phyloP scores from a whole-genome alignment of 2,113 vertebrate species.

The Anarrhichthys ocellatus region DNA sequence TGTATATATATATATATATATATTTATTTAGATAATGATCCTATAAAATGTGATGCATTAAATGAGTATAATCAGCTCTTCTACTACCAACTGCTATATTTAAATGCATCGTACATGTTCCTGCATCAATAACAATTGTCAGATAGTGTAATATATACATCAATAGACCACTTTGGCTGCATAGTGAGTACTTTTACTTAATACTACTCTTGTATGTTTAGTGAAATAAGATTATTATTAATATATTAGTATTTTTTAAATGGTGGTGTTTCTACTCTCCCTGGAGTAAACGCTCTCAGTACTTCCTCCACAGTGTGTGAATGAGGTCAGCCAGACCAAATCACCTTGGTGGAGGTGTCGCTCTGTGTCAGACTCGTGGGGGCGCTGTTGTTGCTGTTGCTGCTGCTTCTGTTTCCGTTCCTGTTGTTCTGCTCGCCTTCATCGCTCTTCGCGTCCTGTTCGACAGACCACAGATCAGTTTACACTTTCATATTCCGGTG shows the following conservation, averaged over 20 bases:
- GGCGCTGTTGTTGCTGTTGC: slow-evolving; percentile 13
- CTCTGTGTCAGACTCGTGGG: slow-evolving; percentile 38
- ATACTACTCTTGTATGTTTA: not conserved
- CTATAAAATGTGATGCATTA: too few species aligned
- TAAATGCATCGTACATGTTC: not conserved
- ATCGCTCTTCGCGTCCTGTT: slow-evolving; percentile 37
- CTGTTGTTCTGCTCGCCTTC: slow-evolving; percentile 28
- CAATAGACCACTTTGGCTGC: not conserved
- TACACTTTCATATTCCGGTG: not conserved
- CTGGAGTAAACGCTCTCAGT: not conserved
- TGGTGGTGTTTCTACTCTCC: not conserved
- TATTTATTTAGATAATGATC: too few species aligned
- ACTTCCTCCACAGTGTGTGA: not conserved
- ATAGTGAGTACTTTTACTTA: not conserved
- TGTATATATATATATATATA: too few species aligned
- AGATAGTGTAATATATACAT: not conserved
- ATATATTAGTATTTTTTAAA: not conserved
- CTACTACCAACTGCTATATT: not conserved
- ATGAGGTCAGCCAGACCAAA: not conserved
- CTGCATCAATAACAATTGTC: not conserved
- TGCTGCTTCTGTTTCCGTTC: slow-evolving; percentile 29
- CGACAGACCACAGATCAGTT: slow-evolving; percentile 7
- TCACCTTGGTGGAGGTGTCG: slow-evolving; percentile 48
- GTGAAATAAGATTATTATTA: not conserved
- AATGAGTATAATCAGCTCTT: not conserved